Percentiles rank a stretch among this genome's conserved stretches.
Evolutionary conservation across 2,113 vertebrate genomes (phyloP).

Genomic region (Silurus meridionalis): DNA sequence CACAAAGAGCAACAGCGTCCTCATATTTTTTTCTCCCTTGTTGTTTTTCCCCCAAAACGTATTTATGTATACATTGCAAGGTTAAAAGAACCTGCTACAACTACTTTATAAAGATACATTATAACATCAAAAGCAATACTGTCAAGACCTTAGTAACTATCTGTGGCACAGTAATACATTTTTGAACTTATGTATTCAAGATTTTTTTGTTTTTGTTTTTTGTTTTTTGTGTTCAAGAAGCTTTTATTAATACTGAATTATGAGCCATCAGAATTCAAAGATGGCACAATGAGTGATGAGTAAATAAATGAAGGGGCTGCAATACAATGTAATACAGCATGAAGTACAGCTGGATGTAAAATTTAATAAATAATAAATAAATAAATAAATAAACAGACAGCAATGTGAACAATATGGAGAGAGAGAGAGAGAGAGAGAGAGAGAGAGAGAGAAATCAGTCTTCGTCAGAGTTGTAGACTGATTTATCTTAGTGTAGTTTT

Average conservation of each 20-base stretch:
- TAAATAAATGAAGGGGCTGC: neutral
- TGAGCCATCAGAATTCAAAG: conserved; percentile 34
- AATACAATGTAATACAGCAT: neutral
- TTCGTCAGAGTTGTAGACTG: too few relatives aligned
- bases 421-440: too few relatives aligned
- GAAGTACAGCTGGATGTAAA: neutral
- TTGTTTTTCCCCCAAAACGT: conserved; percentile 54
- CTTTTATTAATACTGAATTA: conserved; percentile 44
- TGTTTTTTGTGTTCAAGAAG: conserved; percentile 33
- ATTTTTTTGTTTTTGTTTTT: conserved; percentile 39
- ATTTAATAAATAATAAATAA: neutral
- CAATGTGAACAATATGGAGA: too few relatives aligned
- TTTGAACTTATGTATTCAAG: conserved; percentile 34
- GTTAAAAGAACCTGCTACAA: conserved; percentile 68
- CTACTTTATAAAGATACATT: conserved; percentile 72
- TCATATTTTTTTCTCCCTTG: conserved; percentile 60
- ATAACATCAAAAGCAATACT: conserved; percentile 51
- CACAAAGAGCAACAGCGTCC: conserved; percentile 52
- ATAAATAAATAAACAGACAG: too few relatives aligned
- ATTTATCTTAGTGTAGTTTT: too few relatives aligned
- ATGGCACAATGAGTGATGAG: neutral
- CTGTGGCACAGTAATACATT: conserved; percentile 48
- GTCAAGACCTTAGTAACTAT: conserved; percentile 52
- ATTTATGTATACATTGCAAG: conserved; percentile 67
- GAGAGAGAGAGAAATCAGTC: too few relatives aligned